Percentiles rank a stretch among this genome's conserved stretches.
Evolutionary conservation across 35 echinoderm and acorn worm species (phyloP).

Genomic region (Ophiothrix spiculata): DNA sequence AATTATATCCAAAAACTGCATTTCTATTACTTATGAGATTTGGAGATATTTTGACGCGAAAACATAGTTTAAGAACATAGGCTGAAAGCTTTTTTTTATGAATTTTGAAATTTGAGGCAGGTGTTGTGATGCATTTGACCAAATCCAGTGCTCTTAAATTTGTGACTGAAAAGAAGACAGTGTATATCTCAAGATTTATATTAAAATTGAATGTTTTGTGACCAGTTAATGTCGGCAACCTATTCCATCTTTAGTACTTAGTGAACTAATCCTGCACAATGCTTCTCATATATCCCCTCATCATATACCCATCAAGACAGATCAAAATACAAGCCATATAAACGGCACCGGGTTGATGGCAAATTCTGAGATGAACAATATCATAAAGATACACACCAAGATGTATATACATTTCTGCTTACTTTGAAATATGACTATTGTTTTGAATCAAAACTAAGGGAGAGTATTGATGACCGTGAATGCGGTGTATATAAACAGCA

Average conservation of each 20-base stretch:
- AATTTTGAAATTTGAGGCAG: background rate
- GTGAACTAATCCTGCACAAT: background rate
- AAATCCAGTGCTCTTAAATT: background rate
- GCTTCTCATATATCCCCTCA: background rate
- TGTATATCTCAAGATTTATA: no score
- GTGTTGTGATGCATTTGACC: background rate
- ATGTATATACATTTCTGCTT: slow-evolving; percentile 12
- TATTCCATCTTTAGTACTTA: slow-evolving; percentile 1
- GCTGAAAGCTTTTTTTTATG: background rate
- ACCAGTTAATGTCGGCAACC: background rate
- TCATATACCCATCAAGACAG: background rate
- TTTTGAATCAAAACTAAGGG: background rate
- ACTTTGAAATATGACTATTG: slow-evolving; percentile 1
- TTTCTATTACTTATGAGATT: no score
- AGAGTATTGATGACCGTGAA: background rate
- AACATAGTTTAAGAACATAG: no score
- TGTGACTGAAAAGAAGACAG: no score
- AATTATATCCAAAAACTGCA: no score
- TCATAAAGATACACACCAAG: background rate
- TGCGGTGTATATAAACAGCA: background rate
- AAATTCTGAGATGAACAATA: background rate
- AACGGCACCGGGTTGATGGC: background rate
- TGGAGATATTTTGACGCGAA: no score
- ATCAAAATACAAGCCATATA: slow-evolving; percentile 9
- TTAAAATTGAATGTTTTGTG: no score